Evolutionary conservation across 2,888 invertebrate genomes (phyloP), one percentile per base, ranked within the genome.

Genomic region (Clusia tigrina): DNA sequence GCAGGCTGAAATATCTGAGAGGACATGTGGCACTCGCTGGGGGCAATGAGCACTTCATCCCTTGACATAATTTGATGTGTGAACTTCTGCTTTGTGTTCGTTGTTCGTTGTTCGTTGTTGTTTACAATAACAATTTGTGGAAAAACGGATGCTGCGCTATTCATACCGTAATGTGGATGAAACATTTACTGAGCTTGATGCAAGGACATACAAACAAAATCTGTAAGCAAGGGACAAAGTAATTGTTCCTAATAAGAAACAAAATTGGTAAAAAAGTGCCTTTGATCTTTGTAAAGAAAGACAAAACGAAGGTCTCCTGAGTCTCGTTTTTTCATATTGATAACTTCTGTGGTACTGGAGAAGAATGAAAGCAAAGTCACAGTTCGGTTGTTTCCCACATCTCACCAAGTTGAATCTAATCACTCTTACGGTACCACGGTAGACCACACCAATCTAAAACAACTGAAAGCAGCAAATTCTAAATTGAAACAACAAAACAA

Each of bases 21-120:
- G n/a, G 32, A 32, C 32, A 9, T 6, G 12, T 32, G 32, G 6
- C 12, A 12, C 32, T 32, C 12, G 32, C 32, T 32, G 32, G 55
- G 32, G n/a, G n/a, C n/a, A n/a, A n/a, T n/a, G 12, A 22, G 37
- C 18, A 59, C 58, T 60, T 63, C 71, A 69, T 59, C 73, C 70
- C 62, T 48, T 48, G 54, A 58, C 63, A 66, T 54, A 66, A 71
- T 69, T 69, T 68, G 69, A 73, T 74, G 76, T 76, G 75, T 70
- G 73, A 77, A 77, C 73, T 53, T 46, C 25, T 55, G 60, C 37
- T 55, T 55, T 55, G 54, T 60, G 60, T 42, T 42, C 10, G 10
- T 42, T 42, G 6, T 42, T 42, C n/a, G 42, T n/a, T 42, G 3
- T 32, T 32, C 32, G 12, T 32, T 32, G 32, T 32, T 32, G 32